Evolutionary conservation across 1,140 invertebrate species (phyloP), one percentile per base, ranked within the genome.

Genomic region (Microplitis mediator): DNA sequence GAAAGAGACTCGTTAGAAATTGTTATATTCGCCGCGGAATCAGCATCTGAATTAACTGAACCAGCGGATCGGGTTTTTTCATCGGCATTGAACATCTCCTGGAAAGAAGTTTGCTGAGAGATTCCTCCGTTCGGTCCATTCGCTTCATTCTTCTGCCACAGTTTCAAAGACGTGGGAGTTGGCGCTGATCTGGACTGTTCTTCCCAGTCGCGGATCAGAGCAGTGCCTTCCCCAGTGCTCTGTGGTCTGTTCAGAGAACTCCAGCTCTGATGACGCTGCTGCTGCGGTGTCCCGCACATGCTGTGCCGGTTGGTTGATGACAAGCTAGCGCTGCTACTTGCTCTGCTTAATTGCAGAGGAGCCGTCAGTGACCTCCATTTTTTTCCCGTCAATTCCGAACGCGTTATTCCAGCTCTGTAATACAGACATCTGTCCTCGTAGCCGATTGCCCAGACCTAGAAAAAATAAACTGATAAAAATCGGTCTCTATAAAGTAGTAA

Each of bases 351-450:
- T 85, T 95, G 93, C 82, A 94, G 89, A 36, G 93, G 91, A 14
- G 92, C 92, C 80, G 93, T 91, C 50, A 95, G 88, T 65, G 90
- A 85, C 78, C 92, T 90, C 96, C 96, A 97, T 75, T 93, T 92
- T 83, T 95, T 95, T 1, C 96, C 96, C 58, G 94, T 95, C 58
- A 94, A 88, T 85, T 97, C 95, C 3, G 90, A 89, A 3, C 89
- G 81, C 16, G 90, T 91, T 0, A 97, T 92, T 8, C 94, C 95
- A 70, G 90, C 93, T 34, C 96, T 88, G 86, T 94, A 93, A 81
- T 95, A 95, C 50, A 97, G 86, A 75, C 90, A 88, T 75, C 93
- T 89, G 83, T 96, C 93, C 69, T 92, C 90, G 64, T 88, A 85
- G 74, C 94, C 89, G 70, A 95, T 89, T 1, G 89, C 92, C 82